Conservation (phyloP, 2,113 vertebrate genomes). For the Halcyon malimbica region DNA sequence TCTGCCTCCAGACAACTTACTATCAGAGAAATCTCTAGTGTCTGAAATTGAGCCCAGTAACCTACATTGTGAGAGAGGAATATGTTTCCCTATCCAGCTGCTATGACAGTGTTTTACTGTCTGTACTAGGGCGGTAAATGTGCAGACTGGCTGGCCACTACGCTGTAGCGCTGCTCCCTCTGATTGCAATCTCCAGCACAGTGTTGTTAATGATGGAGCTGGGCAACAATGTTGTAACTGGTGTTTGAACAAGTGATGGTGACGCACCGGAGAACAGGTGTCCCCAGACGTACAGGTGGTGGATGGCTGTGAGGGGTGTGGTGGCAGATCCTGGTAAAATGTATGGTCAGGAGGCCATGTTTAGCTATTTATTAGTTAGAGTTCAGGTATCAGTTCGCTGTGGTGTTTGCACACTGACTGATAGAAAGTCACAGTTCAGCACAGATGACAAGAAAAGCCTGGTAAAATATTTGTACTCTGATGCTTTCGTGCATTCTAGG, state of each 20-base stretch:
- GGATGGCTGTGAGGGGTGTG: neutral
- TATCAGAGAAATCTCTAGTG: neutral
- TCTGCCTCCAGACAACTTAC: neutral
- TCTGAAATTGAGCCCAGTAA: neutral
- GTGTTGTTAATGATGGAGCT: accelerated
- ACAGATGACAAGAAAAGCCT: neutral
- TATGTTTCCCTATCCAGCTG: neutral
- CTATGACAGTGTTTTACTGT: neutral
- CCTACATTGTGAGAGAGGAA: neutral
- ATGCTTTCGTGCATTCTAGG: neutral
- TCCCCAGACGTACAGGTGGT: accelerated
- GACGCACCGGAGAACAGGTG: neutral
- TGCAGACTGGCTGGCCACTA: neutral
- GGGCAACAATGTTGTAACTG: neutral
- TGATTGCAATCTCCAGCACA: neutral
- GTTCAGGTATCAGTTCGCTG: neutral
- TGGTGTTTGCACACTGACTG: neutral
- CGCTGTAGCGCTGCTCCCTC: neutral
- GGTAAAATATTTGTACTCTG: neutral
- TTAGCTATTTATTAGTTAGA: neutral
- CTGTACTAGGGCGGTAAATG: accelerated
- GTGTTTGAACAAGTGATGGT: neutral
- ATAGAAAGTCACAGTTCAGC: neutral
- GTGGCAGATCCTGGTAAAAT: neutral
- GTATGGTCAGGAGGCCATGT: neutral